Evolutionary conservation across 1,140 invertebrate genomes (phyloP).

Genomic region (Panulirus ornatus): DNA sequence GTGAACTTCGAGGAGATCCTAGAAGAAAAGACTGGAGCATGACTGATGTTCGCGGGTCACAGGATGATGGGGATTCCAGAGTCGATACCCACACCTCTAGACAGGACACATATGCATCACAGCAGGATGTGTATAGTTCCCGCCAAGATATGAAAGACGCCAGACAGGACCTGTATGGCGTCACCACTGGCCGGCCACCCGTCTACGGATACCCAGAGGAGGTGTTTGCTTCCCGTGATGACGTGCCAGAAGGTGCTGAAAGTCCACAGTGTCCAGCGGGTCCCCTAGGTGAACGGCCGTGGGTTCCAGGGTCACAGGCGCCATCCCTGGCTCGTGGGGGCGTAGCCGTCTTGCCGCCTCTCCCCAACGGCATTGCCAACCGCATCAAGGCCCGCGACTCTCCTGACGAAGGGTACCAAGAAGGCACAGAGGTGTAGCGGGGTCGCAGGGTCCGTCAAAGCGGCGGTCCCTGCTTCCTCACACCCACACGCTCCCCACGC

Average conservation of each 20-base stretch:
- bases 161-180: constrained; percentile 59
- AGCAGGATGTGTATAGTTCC: constrained; percentile 34
- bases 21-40: constrained; percentile 42
- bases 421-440: constrained; percentile 81
- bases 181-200: constrained; percentile 19
- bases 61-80: constrained; percentile 47
- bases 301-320: constrained; percentile 72
- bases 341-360: constrained; percentile 68
- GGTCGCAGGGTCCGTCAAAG: constrained; percentile 51
- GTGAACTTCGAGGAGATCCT: constrained; percentile 4
- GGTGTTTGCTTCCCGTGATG: constrained; percentile 47
- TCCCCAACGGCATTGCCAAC: constrained; percentile 66
- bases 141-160: constrained; percentile 28
- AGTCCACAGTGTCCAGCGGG: constrained; percentile 54
- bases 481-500: constrained; percentile 31
- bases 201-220: constrained; percentile 46
- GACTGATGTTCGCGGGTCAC: constrained; percentile 25
- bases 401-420: constrained; percentile 94
- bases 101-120: constrained; percentile 43
- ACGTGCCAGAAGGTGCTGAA: constrained; percentile 67
- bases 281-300: constrained; percentile 70
- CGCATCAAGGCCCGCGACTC: constrained; percentile 82
- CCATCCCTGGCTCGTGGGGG: constrained; percentile 65
- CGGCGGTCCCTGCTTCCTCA: constrained; percentile 57
- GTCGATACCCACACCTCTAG: constrained; percentile 40